phyloP scores from a whole-genome alignment of 2,888 invertebrate genomes.

The Ptychoptera albimana region DNA sequence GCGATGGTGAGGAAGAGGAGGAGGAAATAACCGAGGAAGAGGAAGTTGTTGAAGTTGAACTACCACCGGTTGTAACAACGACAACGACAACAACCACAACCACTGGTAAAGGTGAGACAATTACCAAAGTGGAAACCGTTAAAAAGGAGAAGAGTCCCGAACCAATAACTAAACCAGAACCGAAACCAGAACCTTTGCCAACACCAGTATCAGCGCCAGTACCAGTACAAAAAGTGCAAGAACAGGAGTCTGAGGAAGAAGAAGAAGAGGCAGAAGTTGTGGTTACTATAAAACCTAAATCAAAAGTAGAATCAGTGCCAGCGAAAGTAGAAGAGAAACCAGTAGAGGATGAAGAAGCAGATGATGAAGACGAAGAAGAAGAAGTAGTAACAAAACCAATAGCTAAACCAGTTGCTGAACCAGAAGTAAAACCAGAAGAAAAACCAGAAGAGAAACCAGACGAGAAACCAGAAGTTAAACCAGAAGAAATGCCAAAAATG shows the following conservation, averaged over 20 bases:
- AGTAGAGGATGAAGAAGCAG: too few relatives aligned
- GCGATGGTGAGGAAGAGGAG: constrained; percentile 4
- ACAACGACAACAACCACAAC: constrained; percentile 1
- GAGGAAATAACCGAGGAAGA: constrained; percentile 1
- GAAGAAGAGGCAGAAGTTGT: constrained; percentile 4
- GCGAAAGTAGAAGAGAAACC: too few relatives aligned
- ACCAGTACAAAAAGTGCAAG: too few relatives aligned
- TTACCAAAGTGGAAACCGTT: background rate
- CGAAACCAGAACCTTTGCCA: too few relatives aligned
- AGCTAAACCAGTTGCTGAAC: background rate
- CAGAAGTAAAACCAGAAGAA: too few relatives aligned
- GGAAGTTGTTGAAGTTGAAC: background rate
- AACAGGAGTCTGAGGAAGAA: constrained; percentile 1
- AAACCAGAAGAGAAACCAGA: too few relatives aligned
- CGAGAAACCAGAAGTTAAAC: background rate
- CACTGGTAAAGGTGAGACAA: background rate
- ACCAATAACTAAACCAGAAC: background rate
- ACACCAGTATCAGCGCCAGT: too few relatives aligned
- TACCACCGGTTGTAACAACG: constrained; percentile 8
- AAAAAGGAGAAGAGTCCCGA: background rate
- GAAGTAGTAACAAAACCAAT: background rate
- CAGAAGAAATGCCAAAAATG: background rate
- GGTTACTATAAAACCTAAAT: too few relatives aligned
- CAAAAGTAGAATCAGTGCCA: too few relatives aligned
- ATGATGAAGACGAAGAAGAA: too few relatives aligned